Conservation (phyloP, 2,797 vertebrate genomes). For the Bucorvus abyssinicus region DNA sequence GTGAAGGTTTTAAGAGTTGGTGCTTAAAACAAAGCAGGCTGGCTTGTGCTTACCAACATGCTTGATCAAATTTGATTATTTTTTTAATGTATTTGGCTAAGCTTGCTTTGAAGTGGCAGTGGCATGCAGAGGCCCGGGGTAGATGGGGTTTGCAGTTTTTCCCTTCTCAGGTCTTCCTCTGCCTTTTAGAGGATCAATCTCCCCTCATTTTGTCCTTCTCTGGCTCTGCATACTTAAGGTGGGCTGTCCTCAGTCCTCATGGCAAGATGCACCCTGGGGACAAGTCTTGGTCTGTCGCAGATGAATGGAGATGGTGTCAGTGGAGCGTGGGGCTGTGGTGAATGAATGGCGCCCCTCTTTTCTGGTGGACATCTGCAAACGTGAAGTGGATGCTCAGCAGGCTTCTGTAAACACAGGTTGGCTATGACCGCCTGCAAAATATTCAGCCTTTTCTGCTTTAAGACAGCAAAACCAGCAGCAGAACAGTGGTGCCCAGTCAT, state of each 20-base stretch:
- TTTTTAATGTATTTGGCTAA: not conserved
- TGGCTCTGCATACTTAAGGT: not conserved
- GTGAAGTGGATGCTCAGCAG: not conserved
- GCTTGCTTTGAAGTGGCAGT: not conserved
- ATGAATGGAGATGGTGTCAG: not conserved
- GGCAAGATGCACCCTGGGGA: not conserved
- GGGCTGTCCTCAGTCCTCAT: rapidly evolving
- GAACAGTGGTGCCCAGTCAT: rapidly evolving
- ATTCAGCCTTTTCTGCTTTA: not conserved
- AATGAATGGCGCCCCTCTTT: rapidly evolving
- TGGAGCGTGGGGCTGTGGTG: not conserved
- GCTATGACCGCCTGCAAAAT: not conserved
- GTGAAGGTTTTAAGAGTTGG: not conserved
- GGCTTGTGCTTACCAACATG: not conserved
- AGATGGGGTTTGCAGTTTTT: not conserved
- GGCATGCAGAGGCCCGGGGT: rapidly evolving
- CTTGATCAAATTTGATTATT: not conserved
- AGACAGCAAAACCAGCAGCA: not conserved
- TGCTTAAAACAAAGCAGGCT: not conserved
- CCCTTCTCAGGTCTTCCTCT: not conserved
- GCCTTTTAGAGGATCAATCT: not conserved
- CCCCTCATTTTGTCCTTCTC: not conserved
- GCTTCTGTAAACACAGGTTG: not conserved
- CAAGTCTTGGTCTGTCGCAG: not conserved
- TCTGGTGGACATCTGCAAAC: not conserved